Base-by-base conservation (phyloP, 2,797 vertebrate genomes). In the Oryzias sinensis region DNA sequence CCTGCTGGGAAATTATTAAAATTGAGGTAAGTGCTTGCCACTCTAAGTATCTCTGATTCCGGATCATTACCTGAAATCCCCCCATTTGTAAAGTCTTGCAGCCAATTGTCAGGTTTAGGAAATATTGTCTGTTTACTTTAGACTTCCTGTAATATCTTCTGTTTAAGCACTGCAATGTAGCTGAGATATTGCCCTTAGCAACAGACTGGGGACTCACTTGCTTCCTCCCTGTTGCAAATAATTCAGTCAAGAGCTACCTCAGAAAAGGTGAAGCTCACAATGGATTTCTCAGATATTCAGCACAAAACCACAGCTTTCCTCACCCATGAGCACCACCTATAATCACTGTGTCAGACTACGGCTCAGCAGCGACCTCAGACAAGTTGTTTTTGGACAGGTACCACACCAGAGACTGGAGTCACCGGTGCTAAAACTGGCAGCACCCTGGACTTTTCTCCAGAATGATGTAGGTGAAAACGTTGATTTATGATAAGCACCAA, bases 351-450 rank as follows among this genome's bases (percentile, higher is more conserved):
- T 89, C 87, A 87, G 82, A 68, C 82, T 65, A 65, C 53, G 56
- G 77, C 81, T 84, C 85, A 59, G 81, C 59, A 56, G 73, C 55
- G 69, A 87, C 87, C 86, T 87, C 85, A 87, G 82, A 90, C 83
- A 82, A 87, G 86, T 91, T 91, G 78, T 87, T 91, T 77, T 89
- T 91, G 88, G 89, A 91, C 72, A 82, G 83, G 79, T 75, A 86
- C 76, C 83, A 72, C 70, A 70, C 74, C 79, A 83, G 83, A 77
- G 80, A 74, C 72, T 22, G 75, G 74, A 84, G 77, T 85, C 63
- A 49, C 75, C 70, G 20, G 14, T 53, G 81, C 82, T 85, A 65
- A 78, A 79, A 54, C 70, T 70, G 77, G 72, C 77, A 63, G 68
- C 17, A 46, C 54, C 9, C 54, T 68, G 65, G 64, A 66, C 70